These are phyloP conservation scores for Drosophila ezoana DNA, from an alignment of 2,888 invertebrate genomes.

Conservation along the genomic window DNA sequence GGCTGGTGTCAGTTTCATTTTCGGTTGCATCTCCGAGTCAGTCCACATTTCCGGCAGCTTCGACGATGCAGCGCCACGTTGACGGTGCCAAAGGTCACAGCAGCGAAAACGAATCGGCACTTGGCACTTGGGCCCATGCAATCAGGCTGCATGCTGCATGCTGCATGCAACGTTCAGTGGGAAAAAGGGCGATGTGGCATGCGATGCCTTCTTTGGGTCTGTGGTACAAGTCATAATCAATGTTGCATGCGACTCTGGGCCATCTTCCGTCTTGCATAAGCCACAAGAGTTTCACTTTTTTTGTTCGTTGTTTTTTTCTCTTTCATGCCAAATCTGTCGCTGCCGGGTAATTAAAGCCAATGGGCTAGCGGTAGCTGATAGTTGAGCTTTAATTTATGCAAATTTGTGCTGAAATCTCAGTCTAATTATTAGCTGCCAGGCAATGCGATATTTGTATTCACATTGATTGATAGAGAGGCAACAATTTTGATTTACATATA, in stretches of 20 bases:
- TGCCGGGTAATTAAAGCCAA: conserved; percentile 71
- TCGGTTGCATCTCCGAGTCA: conserved; percentile 47
- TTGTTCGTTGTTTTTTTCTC: neutral
- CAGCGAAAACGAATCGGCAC: conserved; percentile 58
- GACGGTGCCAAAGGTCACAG: conserved; percentile 67
- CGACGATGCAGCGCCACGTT: conserved; percentile 27
- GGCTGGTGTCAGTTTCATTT: conserved; percentile 32
- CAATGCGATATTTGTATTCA: conserved; percentile 10
- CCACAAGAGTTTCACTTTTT: conserved; percentile 69
- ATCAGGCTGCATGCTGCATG: conserved; percentile 32
- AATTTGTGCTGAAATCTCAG: conserved; percentile 50
- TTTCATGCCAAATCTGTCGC: conserved; percentile 41
- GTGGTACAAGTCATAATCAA: conserved; percentile 69
- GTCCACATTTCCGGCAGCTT: conserved; percentile 68
- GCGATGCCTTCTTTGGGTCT: conserved; percentile 73
- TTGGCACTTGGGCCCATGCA: conserved; percentile 48
- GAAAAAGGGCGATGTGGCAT: conserved; percentile 63
- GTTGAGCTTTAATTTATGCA: conserved; percentile 62
- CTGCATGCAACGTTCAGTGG: conserved; percentile 31
- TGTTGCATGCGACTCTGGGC: conserved; percentile 55
- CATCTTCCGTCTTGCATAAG: conserved; percentile 79
- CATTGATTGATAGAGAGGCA: conserved; percentile 54
- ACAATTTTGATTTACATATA: conserved; percentile 1
- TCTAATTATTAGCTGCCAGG: conserved; percentile 53
- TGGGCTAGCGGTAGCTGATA: conserved; percentile 47